Evolutionary conservation across 2,888 invertebrate genomes (phyloP).

Genomic region (Philhelius pedissequus): DNA sequence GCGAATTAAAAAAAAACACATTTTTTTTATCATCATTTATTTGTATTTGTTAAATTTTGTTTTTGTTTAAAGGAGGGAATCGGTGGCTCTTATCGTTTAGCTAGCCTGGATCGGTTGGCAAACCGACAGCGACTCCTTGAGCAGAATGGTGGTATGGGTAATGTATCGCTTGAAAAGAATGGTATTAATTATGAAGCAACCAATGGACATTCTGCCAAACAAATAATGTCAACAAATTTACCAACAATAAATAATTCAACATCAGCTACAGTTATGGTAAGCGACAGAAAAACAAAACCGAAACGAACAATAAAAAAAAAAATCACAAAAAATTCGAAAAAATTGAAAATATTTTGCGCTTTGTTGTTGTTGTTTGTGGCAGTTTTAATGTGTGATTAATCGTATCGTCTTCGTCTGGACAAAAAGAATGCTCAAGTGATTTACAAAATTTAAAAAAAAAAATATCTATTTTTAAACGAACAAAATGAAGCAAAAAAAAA

Average conservation of each 20-base stretch:
- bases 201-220: conserved; percentile 61
- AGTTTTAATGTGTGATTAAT: not conserved
- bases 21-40: conserved; percentile 17
- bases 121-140: conserved; percentile 90
- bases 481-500: not conserved
- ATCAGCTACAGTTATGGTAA: conserved; percentile 61
- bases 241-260: conserved; percentile 52
- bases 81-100: conserved; percentile 88
- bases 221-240: conserved; percentile 47
- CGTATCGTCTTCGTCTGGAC: not conserved
- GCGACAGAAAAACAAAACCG: conserved; percentile 31
- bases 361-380: conserved; percentile 15
- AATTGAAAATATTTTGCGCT: not conserved
- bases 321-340: not conserved
- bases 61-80: conserved; percentile 80
- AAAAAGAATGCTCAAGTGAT: not conserved
- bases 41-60: conserved; percentile 43
- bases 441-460: not conserved
- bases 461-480: not conserved
- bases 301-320: not conserved
- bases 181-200: conserved; percentile 68
- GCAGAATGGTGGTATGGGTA: conserved; percentile 77
- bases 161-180: conserved; percentile 70
- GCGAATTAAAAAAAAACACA: not conserved
- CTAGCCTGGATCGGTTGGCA: conserved; percentile 90